phyloP scores from a whole-genome alignment of 2,888 invertebrate genomes.

The Volucella inanis region DNA sequence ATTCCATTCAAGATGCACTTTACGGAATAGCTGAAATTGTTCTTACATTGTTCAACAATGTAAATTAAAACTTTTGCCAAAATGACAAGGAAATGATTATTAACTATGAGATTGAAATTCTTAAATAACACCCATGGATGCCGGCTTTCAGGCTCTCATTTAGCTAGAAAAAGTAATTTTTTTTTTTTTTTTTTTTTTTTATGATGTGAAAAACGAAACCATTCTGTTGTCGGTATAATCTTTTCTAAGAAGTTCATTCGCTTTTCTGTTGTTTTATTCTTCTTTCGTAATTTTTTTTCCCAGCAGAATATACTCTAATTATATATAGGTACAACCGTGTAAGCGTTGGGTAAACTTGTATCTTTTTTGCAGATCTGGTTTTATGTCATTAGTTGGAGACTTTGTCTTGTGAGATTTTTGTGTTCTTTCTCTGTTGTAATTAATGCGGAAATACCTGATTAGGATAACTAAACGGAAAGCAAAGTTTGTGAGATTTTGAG shows the following conservation, averaged over 20 bases:
- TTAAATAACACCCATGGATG: conserved; percentile 18
- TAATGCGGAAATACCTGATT: too few species aligned
- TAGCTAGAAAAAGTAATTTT: conserved; percentile 34
- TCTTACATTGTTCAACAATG: background rate
- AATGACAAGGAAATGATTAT: conserved; percentile 2
- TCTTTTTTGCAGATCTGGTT: conserved; percentile 10
- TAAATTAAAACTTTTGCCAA: conserved; percentile 34
- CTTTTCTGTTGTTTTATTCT: conserved; percentile 19
- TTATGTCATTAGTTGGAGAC: conserved; percentile 17
- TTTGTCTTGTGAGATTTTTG: too few species aligned
- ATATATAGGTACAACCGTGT: background rate
- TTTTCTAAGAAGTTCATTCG: conserved; percentile 54
- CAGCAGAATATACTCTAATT: background rate
- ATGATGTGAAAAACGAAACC: conserved; percentile 49
- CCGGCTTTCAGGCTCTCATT: background rate
- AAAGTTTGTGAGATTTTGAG: too few species aligned
- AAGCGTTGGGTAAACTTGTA: background rate
- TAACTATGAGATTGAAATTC: background rate
- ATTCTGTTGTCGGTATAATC: conserved; percentile 24
- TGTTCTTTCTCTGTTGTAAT: too few species aligned
- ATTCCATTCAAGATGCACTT: conserved; percentile 15
- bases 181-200: too few species aligned
- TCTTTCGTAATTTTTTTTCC: background rate
- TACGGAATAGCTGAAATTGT: background rate
- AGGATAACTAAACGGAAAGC: too few species aligned